phyloP scores from a whole-genome alignment of 2,113 vertebrate species.

The Corythornis cristatus region DNA sequence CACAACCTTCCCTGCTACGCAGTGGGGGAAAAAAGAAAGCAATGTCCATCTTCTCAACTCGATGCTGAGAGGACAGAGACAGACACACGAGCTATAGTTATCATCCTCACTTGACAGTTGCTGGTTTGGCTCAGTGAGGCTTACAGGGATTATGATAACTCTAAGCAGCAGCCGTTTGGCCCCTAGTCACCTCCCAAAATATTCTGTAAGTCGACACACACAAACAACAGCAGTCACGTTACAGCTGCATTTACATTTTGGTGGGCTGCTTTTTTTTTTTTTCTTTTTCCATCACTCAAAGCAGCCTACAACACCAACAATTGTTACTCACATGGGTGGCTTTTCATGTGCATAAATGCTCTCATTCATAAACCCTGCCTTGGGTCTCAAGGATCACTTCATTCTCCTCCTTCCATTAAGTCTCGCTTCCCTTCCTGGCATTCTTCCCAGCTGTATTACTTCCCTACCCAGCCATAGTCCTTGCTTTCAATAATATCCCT shows the following conservation, averaged over 20 bases:
- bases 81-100: conserved; percentile 44
- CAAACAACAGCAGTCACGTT: conserved; percentile 59
- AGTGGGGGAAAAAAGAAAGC: neutral
- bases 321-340: conserved; percentile 18
- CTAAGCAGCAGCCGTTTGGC: conserved; percentile 37
- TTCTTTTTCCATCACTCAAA: neutral
- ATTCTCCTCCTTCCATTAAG: conserved; percentile 11
- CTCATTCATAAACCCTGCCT: conserved; percentile 30
- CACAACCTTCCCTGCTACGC: neutral
- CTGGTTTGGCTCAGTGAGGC: conserved; percentile 52
- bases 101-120: conserved; percentile 60
- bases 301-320: neutral
- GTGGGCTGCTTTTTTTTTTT: neutral
- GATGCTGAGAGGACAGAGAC: neutral
- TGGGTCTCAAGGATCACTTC: neutral
- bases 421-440: neutral
- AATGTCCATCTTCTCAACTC: neutral
- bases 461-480: neutral
- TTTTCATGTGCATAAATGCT: neutral
- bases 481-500: neutral
- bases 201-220: conserved; percentile 61
- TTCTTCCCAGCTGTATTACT: neutral
- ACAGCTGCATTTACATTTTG: conserved; percentile 24
- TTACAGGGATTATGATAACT: conserved; percentile 55
- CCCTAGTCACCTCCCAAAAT: conserved; percentile 60